These are phyloP conservation scores for Catotricha subobsoleta DNA, from an alignment of 2,888 invertebrate species.

Conservation along the genomic window DNA sequence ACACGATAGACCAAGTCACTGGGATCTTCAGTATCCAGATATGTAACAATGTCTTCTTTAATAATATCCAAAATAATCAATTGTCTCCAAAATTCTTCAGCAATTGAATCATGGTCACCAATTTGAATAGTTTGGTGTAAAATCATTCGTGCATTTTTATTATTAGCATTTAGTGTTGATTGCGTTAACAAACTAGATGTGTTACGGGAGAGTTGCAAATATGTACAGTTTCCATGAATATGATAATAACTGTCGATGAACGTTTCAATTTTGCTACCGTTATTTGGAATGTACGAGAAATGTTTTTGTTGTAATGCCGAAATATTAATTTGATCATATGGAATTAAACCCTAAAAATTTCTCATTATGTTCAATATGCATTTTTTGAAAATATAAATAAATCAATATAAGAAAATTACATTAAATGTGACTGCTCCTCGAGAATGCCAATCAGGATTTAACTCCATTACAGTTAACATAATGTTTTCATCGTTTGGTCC, in stretches of 20 bases:
- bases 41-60: slow-evolving; percentile 24
- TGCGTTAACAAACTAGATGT: slow-evolving; percentile 15
- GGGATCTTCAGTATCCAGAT: slow-evolving; percentile 15
- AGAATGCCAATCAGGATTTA: slow-evolving; percentile 14
- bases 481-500: background rate
- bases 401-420: slow-evolving; percentile 13
- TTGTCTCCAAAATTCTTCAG: slow-evolving; percentile 23
- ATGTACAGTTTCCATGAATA: slow-evolving; percentile 19
- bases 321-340: slow-evolving; percentile 16
- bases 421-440: slow-evolving; percentile 21
- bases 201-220: slow-evolving; percentile 20
- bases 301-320: slow-evolving; percentile 18
- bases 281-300: slow-evolving; percentile 9
- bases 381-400: background rate
- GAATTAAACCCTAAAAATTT: slow-evolving; percentile 11
- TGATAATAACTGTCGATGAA: slow-evolving; percentile 20
- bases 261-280: slow-evolving; percentile 8
- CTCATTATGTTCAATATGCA: background rate
- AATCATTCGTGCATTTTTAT: slow-evolving; percentile 18
- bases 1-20: slow-evolving; percentile 18
- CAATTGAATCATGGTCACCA: slow-evolving; percentile 16
- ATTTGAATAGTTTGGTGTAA: slow-evolving; percentile 21
- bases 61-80: slow-evolving; percentile 21
- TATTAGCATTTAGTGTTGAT: slow-evolving; percentile 18
- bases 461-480: slow-evolving; percentile 13